Evolutionary conservation across 2,888 invertebrate genomes (phyloP).

Genomic region (Aleiodes alternator): DNA sequence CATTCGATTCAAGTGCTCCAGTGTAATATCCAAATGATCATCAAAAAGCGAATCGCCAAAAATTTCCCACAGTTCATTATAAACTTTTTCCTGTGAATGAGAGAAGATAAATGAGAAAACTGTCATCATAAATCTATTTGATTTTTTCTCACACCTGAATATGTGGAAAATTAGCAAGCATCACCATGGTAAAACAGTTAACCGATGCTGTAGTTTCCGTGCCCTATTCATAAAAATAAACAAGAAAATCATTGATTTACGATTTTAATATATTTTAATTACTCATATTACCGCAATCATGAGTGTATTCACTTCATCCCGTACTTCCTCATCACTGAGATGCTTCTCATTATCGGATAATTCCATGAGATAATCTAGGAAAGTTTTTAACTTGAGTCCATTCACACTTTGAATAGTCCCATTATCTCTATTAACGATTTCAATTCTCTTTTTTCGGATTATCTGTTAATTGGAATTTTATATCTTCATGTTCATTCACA

Average conservation of each 20-base stretch:
- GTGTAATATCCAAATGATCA: slow-evolving; percentile 74
- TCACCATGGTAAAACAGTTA: slow-evolving; percentile 56
- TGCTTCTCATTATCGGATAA: slow-evolving; percentile 76
- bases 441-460: slow-evolving; percentile 3
- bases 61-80: slow-evolving; percentile 75
- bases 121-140: not conserved
- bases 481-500: not conserved
- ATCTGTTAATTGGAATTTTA: slow-evolving; percentile 1
- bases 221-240: slow-evolving; percentile 42
- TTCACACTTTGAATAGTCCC: not conserved
- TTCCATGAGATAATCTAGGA: slow-evolving; percentile 76
- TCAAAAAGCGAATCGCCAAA: slow-evolving; percentile 69
- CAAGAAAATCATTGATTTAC: not conserved
- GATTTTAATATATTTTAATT: slow-evolving; percentile 17
- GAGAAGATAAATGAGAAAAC: too few relatives aligned
- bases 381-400: slow-evolving; percentile 69
- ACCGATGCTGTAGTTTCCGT: slow-evolving; percentile 60
- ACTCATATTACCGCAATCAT: slow-evolving; percentile 73
- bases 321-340: slow-evolving; percentile 77
- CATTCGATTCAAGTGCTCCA: slow-evolving; percentile 49
- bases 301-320: slow-evolving; percentile 79
- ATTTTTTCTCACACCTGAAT: slow-evolving; percentile 48
- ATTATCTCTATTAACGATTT: slow-evolving; percentile 1
- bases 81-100: slow-evolving; percentile 65
- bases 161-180: slow-evolving; percentile 60